A percentile compares a stretch with the other conserved stretches of the same genome.
These are phyloP conservation scores for Xiphorhynchus erythropygius DNA, from an alignment of 2,797 vertebrate genomes.

Conservation along the genomic window DNA sequence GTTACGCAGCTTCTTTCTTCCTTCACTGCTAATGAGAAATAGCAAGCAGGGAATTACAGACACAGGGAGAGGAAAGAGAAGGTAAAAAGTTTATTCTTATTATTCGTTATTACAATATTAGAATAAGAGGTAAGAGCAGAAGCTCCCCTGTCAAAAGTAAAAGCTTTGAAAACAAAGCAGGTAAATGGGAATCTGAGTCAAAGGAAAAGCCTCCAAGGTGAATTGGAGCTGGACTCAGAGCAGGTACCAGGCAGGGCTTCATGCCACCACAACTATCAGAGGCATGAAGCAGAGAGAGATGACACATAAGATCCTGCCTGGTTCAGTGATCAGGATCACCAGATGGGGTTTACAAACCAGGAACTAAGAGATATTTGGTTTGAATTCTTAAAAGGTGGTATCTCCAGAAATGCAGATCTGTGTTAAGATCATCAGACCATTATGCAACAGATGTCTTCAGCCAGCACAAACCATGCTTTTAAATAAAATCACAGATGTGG, in stretches of 20 bases:
- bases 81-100: neutral
- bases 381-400: neutral
- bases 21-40: conserved; percentile 33
- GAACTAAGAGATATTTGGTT: neutral
- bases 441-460: neutral
- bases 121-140: neutral
- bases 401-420: neutral
- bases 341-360: neutral
- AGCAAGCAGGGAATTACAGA: conserved; percentile 21
- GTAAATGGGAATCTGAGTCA: neutral
- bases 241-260: neutral
- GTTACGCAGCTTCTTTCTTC: conserved; percentile 52
- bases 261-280: neutral
- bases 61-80: neutral
- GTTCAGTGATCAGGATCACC: neutral
- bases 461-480: neutral
- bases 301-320: neutral
- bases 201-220: neutral
- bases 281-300: neutral
- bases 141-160: neutral
- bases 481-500: neutral
- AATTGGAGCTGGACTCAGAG: neutral
- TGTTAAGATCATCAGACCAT: neutral
- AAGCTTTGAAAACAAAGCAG: neutral
- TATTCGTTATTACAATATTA: neutral